phyloP scores from a whole-genome alignment of 2,797 vertebrate species.

The Pseudochaenichthys georgianus region DNA sequence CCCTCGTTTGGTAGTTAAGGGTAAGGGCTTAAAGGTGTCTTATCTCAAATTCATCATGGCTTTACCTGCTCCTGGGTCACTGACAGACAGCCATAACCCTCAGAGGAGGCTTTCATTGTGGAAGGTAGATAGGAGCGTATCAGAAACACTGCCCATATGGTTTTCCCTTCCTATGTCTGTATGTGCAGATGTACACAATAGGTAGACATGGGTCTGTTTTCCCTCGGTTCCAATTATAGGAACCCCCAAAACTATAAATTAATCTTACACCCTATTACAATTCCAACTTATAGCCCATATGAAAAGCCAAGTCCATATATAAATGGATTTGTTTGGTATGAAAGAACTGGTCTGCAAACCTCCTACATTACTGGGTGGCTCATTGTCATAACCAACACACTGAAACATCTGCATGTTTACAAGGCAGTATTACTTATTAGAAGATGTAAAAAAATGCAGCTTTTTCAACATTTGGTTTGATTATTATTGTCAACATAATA shows the following conservation, averaged over 20 bases:
- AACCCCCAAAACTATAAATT: neutral
- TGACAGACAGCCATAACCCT: conserved; percentile 62
- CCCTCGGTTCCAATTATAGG: neutral
- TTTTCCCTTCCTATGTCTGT: neutral
- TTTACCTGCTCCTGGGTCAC: conserved; percentile 69
- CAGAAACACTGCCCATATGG: conserved; percentile 14
- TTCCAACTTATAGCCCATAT: neutral
- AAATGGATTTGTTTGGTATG: neutral
- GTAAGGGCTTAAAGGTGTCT: conserved; percentile 67
- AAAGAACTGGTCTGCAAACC: neutral
- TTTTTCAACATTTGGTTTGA: neutral
- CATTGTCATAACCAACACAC: neutral
- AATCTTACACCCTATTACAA: too few species aligned
- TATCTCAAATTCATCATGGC: conserved; percentile 76
- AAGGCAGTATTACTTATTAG: neutral
- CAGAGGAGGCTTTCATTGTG: conserved; percentile 62
- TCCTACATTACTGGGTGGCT: neutral
- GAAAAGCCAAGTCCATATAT: neutral
- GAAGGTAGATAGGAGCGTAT: conserved; percentile 45
- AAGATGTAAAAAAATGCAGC: neutral
- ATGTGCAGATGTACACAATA: neutral
- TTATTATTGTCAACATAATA: neutral
- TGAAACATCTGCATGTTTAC: neutral
- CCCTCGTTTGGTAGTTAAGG: conserved; percentile 62
- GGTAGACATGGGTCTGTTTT: neutral